Evolutionary conservation across 2,888 invertebrate genomes (phyloP).

Genomic region (Hydrotaea cyrtoneurina): DNA sequence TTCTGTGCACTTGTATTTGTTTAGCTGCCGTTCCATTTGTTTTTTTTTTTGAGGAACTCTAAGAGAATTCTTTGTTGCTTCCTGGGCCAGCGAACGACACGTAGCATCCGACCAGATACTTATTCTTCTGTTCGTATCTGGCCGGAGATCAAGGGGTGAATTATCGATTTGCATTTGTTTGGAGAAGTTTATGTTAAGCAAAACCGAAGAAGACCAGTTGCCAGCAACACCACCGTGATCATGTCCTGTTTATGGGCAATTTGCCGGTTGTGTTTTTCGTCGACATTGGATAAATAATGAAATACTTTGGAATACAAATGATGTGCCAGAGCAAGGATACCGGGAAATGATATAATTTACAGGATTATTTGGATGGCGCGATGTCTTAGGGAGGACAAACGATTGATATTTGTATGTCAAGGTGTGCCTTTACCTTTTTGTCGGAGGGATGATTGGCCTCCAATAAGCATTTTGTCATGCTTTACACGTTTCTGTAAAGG

Average conservation of each 20-base stretch:
- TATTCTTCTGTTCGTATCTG: background rate
- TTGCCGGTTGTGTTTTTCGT: background rate
- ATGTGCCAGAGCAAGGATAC: background rate
- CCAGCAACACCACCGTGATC: background rate
- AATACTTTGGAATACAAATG: conserved; percentile 18
- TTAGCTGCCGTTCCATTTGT: too few species aligned
- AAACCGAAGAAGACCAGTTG: background rate
- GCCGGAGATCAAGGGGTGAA: background rate
- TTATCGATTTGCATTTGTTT: conserved; percentile 28
- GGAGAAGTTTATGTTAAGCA: conserved; percentile 2
- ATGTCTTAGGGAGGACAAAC: too few species aligned
- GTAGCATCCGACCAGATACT: background rate
- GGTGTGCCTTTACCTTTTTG: too few species aligned
- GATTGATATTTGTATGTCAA: too few species aligned
- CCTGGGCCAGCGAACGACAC: background rate
- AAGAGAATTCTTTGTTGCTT: background rate
- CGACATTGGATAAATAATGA: background rate
- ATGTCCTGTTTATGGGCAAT: too few species aligned
- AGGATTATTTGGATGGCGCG: too few species aligned
- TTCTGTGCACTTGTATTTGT: too few species aligned
- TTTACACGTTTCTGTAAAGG: too few species aligned
- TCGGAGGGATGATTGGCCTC: too few species aligned
- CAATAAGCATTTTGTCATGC: too few species aligned
- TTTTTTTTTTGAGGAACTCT: background rate
- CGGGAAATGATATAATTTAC: background rate